A percentile compares a stretch with the other conserved stretches of the same genome.
Conservation (phyloP, 2,113 vertebrate genomes). For the Cromileptes altivelis region DNA sequence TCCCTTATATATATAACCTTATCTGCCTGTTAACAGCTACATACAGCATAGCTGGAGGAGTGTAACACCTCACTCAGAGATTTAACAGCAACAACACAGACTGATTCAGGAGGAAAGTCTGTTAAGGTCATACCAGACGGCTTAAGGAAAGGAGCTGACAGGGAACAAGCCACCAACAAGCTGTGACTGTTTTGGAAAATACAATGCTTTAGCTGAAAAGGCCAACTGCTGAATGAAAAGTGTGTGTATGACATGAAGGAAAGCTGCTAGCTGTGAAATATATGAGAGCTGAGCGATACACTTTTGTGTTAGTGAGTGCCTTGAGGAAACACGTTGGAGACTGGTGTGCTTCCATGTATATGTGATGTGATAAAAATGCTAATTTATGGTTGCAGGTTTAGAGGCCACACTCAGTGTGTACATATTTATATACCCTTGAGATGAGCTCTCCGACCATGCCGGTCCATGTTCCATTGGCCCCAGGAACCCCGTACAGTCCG, state of each 20-base stretch:
- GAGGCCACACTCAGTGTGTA: not conserved
- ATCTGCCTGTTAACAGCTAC: conserved; percentile 51
- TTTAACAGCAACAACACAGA: conserved; percentile 37
- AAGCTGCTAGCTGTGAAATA: conserved; percentile 28
- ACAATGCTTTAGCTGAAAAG: conserved; percentile 47
- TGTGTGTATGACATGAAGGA: conserved; percentile 32
- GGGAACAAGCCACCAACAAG: conserved; percentile 55
- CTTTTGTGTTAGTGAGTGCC: not conserved
- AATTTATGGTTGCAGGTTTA: not conserved
- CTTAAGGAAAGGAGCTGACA: conserved; percentile 56
- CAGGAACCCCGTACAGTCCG: conserved; percentile 92
- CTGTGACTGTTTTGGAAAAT: conserved; percentile 54
- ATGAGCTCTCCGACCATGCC: conserved; percentile 99
- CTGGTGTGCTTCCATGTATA: not conserved
- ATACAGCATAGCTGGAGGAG: conserved; percentile 21
- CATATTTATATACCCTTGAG: conserved; percentile 86
- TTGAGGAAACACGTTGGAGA: not conserved
- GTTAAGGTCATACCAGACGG: conserved; percentile 59
- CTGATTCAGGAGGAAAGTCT: conserved; percentile 44
- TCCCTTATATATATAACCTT: conserved; percentile 36
- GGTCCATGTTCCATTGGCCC: conserved; percentile 95
- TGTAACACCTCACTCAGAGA: conserved; percentile 49
- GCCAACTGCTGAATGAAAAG: conserved; percentile 36
- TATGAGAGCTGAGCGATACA: conserved; percentile 9
- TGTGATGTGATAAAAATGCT: not conserved